Base-by-base conservation (phyloP, 2,888 invertebrate genomes). In the Eudasyphora cyanicolor region DNA sequence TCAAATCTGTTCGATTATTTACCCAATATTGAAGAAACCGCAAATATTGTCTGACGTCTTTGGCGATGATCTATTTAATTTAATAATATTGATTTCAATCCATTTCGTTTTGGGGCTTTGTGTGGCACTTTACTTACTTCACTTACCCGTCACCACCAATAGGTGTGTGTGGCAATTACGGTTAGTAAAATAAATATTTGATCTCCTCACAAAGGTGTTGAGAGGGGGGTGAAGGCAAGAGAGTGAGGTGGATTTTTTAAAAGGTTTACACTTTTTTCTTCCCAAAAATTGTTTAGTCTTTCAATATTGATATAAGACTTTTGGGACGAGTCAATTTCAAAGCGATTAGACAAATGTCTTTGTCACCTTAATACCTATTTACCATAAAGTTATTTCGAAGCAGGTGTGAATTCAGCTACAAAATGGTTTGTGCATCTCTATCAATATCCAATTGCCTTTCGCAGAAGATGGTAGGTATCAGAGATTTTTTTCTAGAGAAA, bases 1-100 rank as follows among this genome's bases (percentile, higher is more conserved):
- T 42, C 51, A 76, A 84, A 84, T 76, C n/a, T 67, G 67, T 67
- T 67, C 42, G 67, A 67, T 67, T 67, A 81, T 81, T 84, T 84
- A 73, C 73, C 38, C 2, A 64, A 73, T 42, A 29, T 51, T 45
- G 35, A 38, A 12, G 54, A 32, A 67, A 64, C 32, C 42, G 24
- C 45, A 51, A 78, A 77, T 81, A 73, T 60, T 73, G 54, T 73
- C 42, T 64, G 67, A 21, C 38, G 67, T 38, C 38, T 67, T 67
- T 42, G 35, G 21, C 67, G 67, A 67, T 67, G 67, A 67, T 67
- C 42, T 67, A 67, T 67, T 67, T 38, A 67, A 21, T 57, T 67
- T 38, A 64, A 35, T 38, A 67, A 64, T 67, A 67, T 67, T 42
- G 67, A 67, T 67, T 67, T 67, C 67, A 67, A 67, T 10, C 12